Evolutionary conservation across 2,113 vertebrate genomes (phyloP), one percentile per base, ranked within the genome.

Genomic region (Austrofundulus limnaeus): DNA sequence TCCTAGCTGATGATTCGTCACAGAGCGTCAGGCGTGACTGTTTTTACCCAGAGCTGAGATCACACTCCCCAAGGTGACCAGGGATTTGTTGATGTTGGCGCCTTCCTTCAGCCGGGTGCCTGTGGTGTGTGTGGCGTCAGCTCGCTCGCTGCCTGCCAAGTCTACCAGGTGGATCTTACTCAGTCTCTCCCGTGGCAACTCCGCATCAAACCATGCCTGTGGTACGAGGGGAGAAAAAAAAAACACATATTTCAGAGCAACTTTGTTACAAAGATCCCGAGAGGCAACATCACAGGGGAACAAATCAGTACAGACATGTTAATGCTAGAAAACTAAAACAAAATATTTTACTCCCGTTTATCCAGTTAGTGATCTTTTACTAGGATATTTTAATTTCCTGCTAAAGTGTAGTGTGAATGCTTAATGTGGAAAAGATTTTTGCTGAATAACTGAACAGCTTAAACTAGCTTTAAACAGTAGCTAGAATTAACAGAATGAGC

Each of bases 81-180:
- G 90, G 68, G 96, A 97, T 81, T 96, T 98, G 88, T 98, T 99
- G 86, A 98, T 97, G 79, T 96, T 97, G 20, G 95, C 95, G 31
- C 96, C 94, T 92, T 98, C 96, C 84, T 96, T 98, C 46, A 98
- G 92, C 69, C 95, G 88, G 61, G 92, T 88, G 16, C 95, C 95
- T 0, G 94, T 95, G 78, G 94, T 87, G 54, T 90, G 89, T 0
- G 94, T 95, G 68, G 93, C 91, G 74, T 96, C 92, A 0, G 95
- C 95, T 70, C 95, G 87, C 92, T 98, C 95, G 19, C 96, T 98
- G 89, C 95, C 95, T 1, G 95, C 97, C 82, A 99, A 91, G 85
- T 98, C 96, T 1, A 98, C 97, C 76, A 99, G 87, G 88, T 98
- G 96, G 90, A 98, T 97, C 90, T 98, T 98, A 91, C 97, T 98